Conservation (phyloP, 2,888 invertebrate species). For the Orthosia incerta region DNA sequence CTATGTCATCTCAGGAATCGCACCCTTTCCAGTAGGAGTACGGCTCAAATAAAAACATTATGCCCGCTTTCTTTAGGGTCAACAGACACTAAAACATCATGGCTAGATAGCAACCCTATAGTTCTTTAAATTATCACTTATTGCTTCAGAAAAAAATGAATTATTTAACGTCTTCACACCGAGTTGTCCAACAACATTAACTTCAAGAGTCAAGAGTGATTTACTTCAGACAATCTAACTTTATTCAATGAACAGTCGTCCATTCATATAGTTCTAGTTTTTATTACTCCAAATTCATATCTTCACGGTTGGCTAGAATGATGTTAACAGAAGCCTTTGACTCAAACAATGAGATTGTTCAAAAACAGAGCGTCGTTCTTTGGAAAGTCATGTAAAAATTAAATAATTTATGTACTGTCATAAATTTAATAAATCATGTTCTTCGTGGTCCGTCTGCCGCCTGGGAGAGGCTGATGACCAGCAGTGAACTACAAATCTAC, state of each 20-base stretch:
- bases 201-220: conserved; percentile 2
- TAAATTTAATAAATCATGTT: neutral
- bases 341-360: conserved; percentile 4
- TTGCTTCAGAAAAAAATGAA: neutral
- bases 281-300: conserved; percentile 14
- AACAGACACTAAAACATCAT: too few relatives aligned
- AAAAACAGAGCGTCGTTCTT: neutral
- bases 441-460: neutral
- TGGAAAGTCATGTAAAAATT: neutral
- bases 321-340: conserved; percentile 3
- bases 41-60: too few relatives aligned
- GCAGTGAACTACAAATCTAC: too few relatives aligned
- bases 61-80: too few relatives aligned
- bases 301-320: conserved; percentile 6
- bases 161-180: neutral
- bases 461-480: too few relatives aligned
- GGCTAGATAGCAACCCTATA: too few relatives aligned
- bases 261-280: conserved; percentile 2
- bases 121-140: too few relatives aligned
- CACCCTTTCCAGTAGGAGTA: too few relatives aligned
- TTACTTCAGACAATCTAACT: conserved; percentile 1
- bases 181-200: neutral
- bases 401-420: neutral
- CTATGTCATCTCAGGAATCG: too few relatives aligned
- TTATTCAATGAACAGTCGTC: conserved; percentile 17